Evolutionary conservation across 2,113 vertebrate genomes (phyloP).

Genomic region (Myodes glareolus): DNA sequence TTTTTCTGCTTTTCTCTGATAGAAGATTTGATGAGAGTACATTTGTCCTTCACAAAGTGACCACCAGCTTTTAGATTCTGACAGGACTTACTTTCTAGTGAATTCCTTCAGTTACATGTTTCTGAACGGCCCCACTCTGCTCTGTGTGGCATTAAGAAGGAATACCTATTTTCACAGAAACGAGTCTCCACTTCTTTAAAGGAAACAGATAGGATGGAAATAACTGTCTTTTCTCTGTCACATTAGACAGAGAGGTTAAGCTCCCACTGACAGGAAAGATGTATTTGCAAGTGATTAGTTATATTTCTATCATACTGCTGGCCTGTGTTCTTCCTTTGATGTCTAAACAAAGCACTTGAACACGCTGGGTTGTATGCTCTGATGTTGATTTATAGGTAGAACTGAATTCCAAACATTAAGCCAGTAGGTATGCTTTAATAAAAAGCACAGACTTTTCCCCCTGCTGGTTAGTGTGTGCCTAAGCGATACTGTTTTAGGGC

Average conservation of each 20-base stretch:
- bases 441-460: constrained; percentile 85
- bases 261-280: constrained; percentile 89
- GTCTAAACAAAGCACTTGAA: constrained; percentile 91
- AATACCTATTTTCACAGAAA: constrained; percentile 74
- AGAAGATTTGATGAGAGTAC: constrained; percentile 8
- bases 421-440: constrained; percentile 86
- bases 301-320: constrained; percentile 87
- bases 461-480: constrained; percentile 87
- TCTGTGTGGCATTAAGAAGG: constrained; percentile 75
- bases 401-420: constrained; percentile 89
- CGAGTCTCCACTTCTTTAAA: constrained; percentile 79
- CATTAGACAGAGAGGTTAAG: constrained; percentile 91
- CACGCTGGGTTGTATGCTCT: constrained; percentile 89
- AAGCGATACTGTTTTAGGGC: constrained; percentile 83
- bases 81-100: constrained; percentile 62
- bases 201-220: constrained; percentile 82
- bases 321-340: constrained; percentile 90
- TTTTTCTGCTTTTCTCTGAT: constrained; percentile 14
- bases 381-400: constrained; percentile 91
- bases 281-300: constrained; percentile 92
- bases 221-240: constrained; percentile 82
- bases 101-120: constrained; percentile 53
- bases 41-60: constrained; percentile 68
- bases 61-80: constrained; percentile 66
- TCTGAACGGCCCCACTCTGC: constrained; percentile 64